Percentiles rank a stretch among this genome's conserved stretches.
Conservation (phyloP, 92 coral and sea anemone species). For the Blastomussa wellsi region DNA sequence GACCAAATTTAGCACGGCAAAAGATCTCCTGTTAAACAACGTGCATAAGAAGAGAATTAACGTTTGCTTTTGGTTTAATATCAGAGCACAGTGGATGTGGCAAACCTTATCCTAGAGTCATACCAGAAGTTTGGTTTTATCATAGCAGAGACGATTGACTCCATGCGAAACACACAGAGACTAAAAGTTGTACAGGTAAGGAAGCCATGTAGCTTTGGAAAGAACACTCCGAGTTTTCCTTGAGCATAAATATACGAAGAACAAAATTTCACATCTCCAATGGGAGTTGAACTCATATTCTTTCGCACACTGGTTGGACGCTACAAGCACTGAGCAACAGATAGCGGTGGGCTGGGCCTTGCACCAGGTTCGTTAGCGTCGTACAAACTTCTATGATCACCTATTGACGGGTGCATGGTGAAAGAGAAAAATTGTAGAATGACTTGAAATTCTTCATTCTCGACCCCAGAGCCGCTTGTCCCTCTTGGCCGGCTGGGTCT, state of each 20-base stretch:
- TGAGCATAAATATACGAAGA: not conserved
- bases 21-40: too few relatives aligned
- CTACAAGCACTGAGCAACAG: not conserved
- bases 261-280: not conserved
- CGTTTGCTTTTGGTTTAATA: slow-evolving; percentile 30
- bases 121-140: slow-evolving; percentile 96
- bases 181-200: slow-evolving; percentile 92
- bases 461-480: too few relatives aligned
- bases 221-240: not conserved
- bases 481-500: too few relatives aligned
- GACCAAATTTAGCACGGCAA: too few relatives aligned
- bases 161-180: slow-evolving; percentile 91
- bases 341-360: not conserved
- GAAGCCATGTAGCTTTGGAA: not conserved
- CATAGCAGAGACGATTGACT: slow-evolving; percentile 90
- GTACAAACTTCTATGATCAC: not conserved
- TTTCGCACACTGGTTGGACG: not conserved
- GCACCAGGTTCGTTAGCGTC: not conserved
- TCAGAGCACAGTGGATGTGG: slow-evolving; percentile 84
- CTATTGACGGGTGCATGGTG: not conserved
- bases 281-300: not conserved
- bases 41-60: not conserved
- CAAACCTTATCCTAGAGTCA: slow-evolving; percentile 82
- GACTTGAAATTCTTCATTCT: not conserved
- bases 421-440: not conserved